Evolutionary conservation across 1,140 invertebrate genomes (phyloP).

Genomic region (Achatina immaculata): DNA sequence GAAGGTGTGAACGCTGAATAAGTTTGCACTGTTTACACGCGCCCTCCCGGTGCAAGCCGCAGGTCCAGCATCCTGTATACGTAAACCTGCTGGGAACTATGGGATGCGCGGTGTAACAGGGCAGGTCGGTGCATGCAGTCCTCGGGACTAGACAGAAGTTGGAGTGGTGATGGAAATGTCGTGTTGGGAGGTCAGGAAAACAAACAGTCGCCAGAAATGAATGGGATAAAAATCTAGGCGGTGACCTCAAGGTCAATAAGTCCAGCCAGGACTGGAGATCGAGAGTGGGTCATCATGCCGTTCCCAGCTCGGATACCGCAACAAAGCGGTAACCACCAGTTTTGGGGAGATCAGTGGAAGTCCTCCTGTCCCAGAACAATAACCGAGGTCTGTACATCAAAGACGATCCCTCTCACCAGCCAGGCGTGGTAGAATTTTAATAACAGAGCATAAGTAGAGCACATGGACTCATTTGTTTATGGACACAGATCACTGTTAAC

Average conservation of each 20-base stretch:
- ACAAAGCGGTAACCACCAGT: neutral
- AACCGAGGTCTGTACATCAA: neutral
- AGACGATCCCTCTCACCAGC: neutral
- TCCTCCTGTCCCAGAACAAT: too few species aligned
- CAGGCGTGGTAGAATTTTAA: neutral
- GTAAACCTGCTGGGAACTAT: neutral
- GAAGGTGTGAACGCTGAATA: neutral
- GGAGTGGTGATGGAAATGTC: slow-evolving; percentile 22
- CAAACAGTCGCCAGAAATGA: neutral
- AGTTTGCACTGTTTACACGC: neutral
- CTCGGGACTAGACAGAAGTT: neutral
- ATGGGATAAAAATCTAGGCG: neutral
- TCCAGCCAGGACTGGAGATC: neutral
- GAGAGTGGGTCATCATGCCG: neutral
- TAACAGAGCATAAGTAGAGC: neutral
- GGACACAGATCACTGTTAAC: neutral
- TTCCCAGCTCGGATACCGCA: neutral
- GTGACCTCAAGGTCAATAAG: slow-evolving; percentile 22
- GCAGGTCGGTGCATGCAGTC: neutral
- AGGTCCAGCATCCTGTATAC: neutral
- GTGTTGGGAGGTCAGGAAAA: slow-evolving; percentile 2
- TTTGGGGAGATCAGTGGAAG: slow-evolving; percentile 6
- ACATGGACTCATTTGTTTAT: neutral
- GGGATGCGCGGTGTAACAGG: neutral
- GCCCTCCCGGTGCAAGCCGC: neutral